These are phyloP conservation scores for Parasteatoda lunata DNA, from an alignment of 2,888 invertebrate genomes.

Conservation along the genomic window DNA sequence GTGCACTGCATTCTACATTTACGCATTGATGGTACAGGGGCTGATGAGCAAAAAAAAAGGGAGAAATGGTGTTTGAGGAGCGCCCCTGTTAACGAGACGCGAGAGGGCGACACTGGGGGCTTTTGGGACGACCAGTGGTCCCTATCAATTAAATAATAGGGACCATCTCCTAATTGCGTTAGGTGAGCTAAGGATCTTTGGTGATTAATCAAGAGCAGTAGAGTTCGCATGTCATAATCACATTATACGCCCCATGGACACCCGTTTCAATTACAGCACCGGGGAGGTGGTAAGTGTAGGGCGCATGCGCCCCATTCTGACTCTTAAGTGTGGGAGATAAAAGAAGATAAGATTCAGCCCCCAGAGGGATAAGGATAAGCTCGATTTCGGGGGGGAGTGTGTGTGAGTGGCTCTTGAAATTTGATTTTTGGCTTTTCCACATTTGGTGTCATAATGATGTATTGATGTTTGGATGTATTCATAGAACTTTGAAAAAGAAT, in stretches of 20 bases:
- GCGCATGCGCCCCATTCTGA: slow-evolving; percentile 35
- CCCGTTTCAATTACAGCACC: slow-evolving; percentile 52
- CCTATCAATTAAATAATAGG: slow-evolving; percentile 52
- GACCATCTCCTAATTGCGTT: slow-evolving; percentile 63
- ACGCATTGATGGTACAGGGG: not conserved
- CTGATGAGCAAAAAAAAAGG: not conserved
- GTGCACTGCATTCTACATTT: not conserved
- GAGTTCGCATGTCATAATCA: slow-evolving; percentile 62
- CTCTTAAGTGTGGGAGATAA: not conserved
- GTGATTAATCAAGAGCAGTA: slow-evolving; percentile 56
- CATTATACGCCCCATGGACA: slow-evolving; percentile 58
- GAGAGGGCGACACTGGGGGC: slow-evolving; percentile 47
- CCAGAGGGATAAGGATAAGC: not conserved
- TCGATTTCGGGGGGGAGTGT: too few species aligned
- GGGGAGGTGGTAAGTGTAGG: slow-evolving; percentile 4
- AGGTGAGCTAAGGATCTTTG: slow-evolving; percentile 21
- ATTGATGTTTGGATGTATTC: too few species aligned
- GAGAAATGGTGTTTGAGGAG: not conserved
- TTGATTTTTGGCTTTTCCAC: too few species aligned
- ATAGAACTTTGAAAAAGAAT: too few species aligned
- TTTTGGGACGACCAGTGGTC: slow-evolving; percentile 7
- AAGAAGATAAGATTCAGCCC: not conserved
- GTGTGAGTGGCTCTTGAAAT: too few species aligned
- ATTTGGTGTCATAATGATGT: too few species aligned
- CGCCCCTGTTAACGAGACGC: slow-evolving; percentile 37